Conservation (phyloP, 2,888 invertebrate species). For the Augiades crinisus region DNA sequence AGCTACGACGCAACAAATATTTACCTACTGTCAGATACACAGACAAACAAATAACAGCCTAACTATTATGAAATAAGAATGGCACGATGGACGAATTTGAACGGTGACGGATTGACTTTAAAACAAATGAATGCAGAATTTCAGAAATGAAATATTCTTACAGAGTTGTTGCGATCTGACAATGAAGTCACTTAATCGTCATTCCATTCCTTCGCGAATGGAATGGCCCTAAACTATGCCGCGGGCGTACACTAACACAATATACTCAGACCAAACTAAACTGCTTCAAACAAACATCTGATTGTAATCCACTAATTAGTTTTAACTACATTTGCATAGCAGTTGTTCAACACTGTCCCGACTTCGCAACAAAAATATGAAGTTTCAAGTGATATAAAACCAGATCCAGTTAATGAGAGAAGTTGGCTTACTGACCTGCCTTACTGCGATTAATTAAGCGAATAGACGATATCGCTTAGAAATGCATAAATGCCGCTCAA, state of each 20-base stretch:
- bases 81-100: too few species aligned
- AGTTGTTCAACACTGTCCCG: conserved; percentile 18
- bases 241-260: not conserved
- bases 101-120: too few species aligned
- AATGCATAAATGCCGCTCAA: too few species aligned
- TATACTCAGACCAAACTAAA: not conserved
- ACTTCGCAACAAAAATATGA: conserved; percentile 21
- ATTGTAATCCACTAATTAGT: conserved; percentile 27
- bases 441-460: not conserved
- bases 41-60: too few species aligned
- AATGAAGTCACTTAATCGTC: too few species aligned
- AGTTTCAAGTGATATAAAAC: conserved; percentile 22
- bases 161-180: too few species aligned
- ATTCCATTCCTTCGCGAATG: too few species aligned
- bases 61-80: too few species aligned
- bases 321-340: conserved; percentile 30
- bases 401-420: conserved; percentile 21
- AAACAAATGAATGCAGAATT: too few species aligned
- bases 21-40: too few species aligned
- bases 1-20: too few species aligned
- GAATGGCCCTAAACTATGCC: not conserved
- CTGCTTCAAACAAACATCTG: conserved; percentile 6
- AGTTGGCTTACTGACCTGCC: conserved; percentile 1
- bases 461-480: not conserved
- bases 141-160: too few species aligned